These are phyloP conservation scores for Otus sunia DNA, from an alignment of 2,113 vertebrate genomes.

Conservation along the genomic window DNA sequence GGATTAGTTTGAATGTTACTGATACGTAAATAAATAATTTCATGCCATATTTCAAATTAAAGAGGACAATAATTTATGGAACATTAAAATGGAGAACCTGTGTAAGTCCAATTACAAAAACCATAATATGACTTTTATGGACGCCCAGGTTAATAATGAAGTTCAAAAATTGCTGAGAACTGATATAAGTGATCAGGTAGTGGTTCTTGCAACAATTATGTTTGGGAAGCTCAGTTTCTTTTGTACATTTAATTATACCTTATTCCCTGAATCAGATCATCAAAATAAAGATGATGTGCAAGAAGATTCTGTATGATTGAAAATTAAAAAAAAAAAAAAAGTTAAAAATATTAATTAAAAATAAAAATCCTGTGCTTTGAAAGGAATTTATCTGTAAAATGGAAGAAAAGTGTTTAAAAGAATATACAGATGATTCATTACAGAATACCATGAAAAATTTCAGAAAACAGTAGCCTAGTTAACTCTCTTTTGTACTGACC, in stretches of 20 bases:
- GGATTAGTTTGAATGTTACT: background rate
- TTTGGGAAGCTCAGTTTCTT: background rate
- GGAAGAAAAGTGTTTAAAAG: background rate
- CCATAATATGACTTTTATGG: background rate
- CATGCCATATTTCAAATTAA: background rate
- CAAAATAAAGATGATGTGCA: background rate
- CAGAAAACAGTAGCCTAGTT: background rate
- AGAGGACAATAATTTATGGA: background rate
- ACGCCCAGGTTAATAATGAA: background rate
- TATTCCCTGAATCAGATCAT: background rate
- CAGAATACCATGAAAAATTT: background rate
- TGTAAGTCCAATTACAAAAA: background rate
- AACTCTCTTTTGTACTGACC: background rate
- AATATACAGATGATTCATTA: background rate
- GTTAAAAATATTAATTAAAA: no score
- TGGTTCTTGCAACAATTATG: background rate
- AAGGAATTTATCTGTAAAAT: background rate
- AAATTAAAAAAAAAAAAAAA: background rate
- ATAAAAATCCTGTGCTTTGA: background rate
- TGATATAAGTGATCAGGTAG: background rate
- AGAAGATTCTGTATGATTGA: background rate
- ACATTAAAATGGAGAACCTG: background rate
- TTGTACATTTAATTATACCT: background rate
- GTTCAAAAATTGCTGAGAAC: background rate
- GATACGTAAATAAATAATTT: background rate